phyloP scores from a whole-genome alignment of 2,113 vertebrate species.

The Crypturellus undulatus region DNA sequence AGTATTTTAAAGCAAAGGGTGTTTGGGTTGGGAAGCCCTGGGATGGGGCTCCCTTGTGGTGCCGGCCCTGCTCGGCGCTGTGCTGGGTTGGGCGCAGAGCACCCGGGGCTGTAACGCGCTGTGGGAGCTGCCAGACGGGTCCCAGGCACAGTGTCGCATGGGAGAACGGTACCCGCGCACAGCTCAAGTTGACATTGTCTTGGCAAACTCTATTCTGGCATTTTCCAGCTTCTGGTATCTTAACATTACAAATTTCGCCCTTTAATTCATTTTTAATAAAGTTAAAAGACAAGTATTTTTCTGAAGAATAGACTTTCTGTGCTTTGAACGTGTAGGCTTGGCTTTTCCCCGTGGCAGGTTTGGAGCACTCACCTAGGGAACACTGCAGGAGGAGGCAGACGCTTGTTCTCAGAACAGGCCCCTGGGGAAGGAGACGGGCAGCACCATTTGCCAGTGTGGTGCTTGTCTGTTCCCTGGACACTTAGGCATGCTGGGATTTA shows the following conservation, averaged over 20 bases:
- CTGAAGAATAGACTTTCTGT: neutral
- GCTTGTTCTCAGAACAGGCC: neutral
- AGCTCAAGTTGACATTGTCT: rapidly evolving
- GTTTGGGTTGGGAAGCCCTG: too few species aligned
- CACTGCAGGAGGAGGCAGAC: too few species aligned
- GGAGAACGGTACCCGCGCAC: rapidly evolving
- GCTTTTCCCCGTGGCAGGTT: rapidly evolving
- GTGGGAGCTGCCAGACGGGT: rapidly evolving
- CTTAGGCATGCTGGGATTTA: neutral
- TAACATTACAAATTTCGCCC: neutral
- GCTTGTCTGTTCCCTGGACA: neutral
- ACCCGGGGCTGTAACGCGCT: too few species aligned
- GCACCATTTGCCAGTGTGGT: neutral
- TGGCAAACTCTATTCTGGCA: rapidly evolving
- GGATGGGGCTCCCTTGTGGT: too few species aligned
- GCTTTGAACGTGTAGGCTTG: neutral
- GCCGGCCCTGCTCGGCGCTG: too few species aligned
- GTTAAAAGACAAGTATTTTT: neutral
- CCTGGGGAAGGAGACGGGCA: neutral
- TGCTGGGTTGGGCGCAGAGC: too few species aligned
- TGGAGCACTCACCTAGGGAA: rapidly evolving
- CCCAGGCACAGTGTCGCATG: neutral
- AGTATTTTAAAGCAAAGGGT: too few species aligned
- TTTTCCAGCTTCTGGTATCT: neutral
- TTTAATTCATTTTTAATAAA: neutral